Base-by-base conservation (phyloP, 2,888 invertebrate species). In the Hylaea fasciaria region DNA sequence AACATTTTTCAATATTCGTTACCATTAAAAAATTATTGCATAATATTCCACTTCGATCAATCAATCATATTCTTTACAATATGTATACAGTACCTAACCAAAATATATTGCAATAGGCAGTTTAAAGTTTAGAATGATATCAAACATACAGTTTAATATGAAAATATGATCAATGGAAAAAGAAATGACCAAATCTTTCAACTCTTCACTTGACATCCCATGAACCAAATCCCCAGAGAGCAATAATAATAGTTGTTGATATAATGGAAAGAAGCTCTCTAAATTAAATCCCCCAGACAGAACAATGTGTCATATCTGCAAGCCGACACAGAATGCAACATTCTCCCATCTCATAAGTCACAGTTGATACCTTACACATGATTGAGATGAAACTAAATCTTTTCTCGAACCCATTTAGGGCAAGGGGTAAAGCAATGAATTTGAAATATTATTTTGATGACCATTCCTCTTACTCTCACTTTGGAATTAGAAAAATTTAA, bases 171-270 rank as follows among this genome's bases (percentile, higher is more conserved):
- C 14, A 54, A 55, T 9, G 22, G 44, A 54, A 56, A 51, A 48
- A 51, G 37, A 40, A 62, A 68, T 74, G 82, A 83, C 86, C 85
- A 87, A 82, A 77, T 74, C 72, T 56, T 48, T 68, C 61, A 76
- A 89, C 92, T 91, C 92, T 92, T 92, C 92, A 92, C 92, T 82
- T 88, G 89, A 92, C 72, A 86, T 89, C 91, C 91, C 85, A 72
- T 80, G 82, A 71, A 50, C 43, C 78, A 70, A 71, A 71, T 73
- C 82, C 88, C 91, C 85, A 73, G 83, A 89, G 90, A 89, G 87
- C 85, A 77, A 69, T 75, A 80, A 69, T 75, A 80, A 76, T 72
- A 70, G 73, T 75, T 71, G 62, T 75, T 78, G 62, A 62, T 62
- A 69, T 69, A 78, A 66, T 59, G 44, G 61, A 72, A 78, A 83